These are phyloP conservation scores for Callaeas wilsoni DNA, from an alignment of 2,113 vertebrate species.

Conservation along the genomic window DNA sequence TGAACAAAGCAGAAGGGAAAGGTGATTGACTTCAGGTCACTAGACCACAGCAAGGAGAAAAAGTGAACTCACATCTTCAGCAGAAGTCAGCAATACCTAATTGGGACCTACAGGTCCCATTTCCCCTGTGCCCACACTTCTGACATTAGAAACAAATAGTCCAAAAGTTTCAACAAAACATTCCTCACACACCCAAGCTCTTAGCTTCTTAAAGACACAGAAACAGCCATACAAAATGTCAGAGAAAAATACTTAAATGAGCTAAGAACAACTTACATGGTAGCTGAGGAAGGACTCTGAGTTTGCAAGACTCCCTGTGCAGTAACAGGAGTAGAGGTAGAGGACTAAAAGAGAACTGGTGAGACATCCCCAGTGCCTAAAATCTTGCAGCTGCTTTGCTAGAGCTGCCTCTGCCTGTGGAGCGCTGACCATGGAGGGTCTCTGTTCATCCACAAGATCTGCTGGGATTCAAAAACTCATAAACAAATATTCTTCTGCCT, in stretches of 20 bases:
- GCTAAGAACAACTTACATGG: neutral
- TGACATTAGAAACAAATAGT: neutral
- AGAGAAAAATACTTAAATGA: neutral
- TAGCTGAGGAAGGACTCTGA: neutral
- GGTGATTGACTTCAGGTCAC: neutral
- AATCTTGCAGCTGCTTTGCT: neutral
- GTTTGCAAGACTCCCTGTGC: neutral
- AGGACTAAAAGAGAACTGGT: neutral
- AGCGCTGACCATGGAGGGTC: neutral
- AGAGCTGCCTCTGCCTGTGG: neutral
- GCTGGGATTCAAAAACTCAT: neutral
- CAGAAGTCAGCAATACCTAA: neutral
- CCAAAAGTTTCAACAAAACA: neutral
- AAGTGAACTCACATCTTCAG: neutral
- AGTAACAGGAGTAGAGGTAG: neutral
- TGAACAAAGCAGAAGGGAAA: neutral
- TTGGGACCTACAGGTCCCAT: neutral
- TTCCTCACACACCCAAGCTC: no score
- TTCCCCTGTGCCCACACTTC: neutral
- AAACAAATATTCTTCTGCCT: neutral
- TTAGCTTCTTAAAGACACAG: neutral
- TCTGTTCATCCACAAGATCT: neutral
- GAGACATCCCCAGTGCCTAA: neutral
- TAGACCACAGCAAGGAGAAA: neutral
- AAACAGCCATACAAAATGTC: neutral